These are phyloP conservation scores for Selene dorsalis DNA, from an alignment of 2,797 vertebrate genomes.

Conservation along the genomic window DNA sequence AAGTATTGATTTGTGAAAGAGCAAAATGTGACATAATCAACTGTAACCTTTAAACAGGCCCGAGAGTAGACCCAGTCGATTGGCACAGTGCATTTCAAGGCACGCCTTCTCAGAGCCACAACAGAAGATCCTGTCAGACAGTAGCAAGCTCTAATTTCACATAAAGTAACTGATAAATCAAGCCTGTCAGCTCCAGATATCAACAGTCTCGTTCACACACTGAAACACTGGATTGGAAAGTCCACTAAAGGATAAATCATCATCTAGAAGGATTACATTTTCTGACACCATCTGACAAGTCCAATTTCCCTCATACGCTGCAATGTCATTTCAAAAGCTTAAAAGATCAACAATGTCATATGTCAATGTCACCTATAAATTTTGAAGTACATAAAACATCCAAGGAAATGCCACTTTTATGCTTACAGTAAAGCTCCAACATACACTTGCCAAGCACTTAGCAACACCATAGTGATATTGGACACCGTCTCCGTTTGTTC, in stretches of 20 bases:
- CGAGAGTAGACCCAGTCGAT: constrained; percentile 59
- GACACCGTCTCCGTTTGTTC: background rate
- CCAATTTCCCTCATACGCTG: background rate
- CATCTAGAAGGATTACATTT: constrained; percentile 12
- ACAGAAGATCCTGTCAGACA: constrained; percentile 41
- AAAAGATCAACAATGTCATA: background rate
- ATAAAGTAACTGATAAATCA: constrained; percentile 32
- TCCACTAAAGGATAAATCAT: constrained; percentile 8
- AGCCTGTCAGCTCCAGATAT: constrained; percentile 21
- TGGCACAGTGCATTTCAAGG: constrained; percentile 38
- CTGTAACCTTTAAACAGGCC: constrained; percentile 74
- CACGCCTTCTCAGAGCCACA: constrained; percentile 31
- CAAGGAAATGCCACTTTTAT: background rate
- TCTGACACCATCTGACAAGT: background rate
- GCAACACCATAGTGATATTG: background rate
- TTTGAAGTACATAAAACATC: background rate
- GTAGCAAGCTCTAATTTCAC: constrained; percentile 35
- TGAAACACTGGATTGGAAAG: constrained; percentile 7
- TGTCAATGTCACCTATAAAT: background rate
- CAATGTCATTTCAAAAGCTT: constrained; percentile 12
- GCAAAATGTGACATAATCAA: constrained; percentile 72
- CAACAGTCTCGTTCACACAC: constrained; percentile 29
- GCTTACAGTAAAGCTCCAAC: background rate
- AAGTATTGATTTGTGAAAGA: constrained; percentile 74
- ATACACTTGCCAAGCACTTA: background rate